These are phyloP conservation scores for Parauchenoglanis punctatus DNA, from an alignment of 2,797 vertebrate genomes.

Conservation along the genomic window DNA sequence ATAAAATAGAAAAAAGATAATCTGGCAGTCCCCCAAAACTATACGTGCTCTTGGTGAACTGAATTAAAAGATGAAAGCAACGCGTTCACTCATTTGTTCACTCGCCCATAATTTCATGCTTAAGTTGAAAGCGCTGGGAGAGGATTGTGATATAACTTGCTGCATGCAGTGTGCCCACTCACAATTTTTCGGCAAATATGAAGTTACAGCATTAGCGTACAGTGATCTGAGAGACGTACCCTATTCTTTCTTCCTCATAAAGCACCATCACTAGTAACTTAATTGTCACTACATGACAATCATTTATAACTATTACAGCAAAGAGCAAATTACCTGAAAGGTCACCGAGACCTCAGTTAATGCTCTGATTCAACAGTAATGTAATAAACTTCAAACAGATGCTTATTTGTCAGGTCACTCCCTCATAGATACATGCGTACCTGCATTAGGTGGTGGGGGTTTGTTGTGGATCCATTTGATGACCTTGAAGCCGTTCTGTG, in stretches of 20 bases:
- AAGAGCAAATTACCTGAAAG: neutral
- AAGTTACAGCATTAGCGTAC: neutral
- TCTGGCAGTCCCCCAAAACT: neutral
- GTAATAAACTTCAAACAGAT: neutral
- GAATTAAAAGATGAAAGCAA: neutral
- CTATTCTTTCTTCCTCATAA: neutral
- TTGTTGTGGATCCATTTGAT: slow-evolving; percentile 98
- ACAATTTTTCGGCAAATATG: neutral
- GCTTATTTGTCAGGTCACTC: neutral
- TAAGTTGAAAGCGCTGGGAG: neutral
- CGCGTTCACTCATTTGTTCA: neutral
- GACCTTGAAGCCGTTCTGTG: slow-evolving; percentile 95
- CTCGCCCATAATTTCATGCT: neutral
- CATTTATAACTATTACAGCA: neutral
- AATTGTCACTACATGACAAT: neutral
- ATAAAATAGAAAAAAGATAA: neutral
- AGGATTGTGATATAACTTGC: neutral
- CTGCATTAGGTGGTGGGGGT: slow-evolving; percentile 85
- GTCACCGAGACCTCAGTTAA: neutral
- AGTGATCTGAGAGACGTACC: neutral
- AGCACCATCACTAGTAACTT: neutral
- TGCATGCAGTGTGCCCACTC: neutral
- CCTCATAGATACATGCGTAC: slow-evolving; percentile 64
- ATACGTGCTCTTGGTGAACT: neutral
- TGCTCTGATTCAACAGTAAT: neutral